A percentile compares a stretch with the other conserved stretches of the same genome.
Evolutionary conservation across 2,888 invertebrate genomes (phyloP).

Genomic region (Cylloceria caligata): DNA sequence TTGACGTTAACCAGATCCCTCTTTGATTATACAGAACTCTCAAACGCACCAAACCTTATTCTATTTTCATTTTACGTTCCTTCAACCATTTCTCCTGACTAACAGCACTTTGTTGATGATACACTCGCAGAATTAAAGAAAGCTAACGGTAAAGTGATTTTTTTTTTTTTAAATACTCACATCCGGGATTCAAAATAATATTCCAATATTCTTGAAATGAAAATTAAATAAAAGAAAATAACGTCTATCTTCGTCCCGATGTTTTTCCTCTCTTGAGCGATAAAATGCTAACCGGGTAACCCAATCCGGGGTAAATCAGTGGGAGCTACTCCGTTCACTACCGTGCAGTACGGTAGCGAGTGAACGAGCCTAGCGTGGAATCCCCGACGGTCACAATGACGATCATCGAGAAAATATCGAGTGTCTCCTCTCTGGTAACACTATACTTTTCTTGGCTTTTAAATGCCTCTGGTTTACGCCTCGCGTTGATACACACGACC

Average conservation of each 20-base stretch:
- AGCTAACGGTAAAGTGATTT: neutral
- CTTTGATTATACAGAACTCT: conserved; percentile 53
- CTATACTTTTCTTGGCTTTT: conserved; percentile 82
- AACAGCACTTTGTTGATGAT: neutral
- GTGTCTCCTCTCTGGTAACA: conserved; percentile 80
- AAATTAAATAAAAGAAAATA: neutral
- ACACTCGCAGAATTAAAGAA: conserved; percentile 3
- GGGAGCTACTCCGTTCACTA: conserved; percentile 61
- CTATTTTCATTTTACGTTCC: conserved; percentile 54
- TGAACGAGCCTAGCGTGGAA: conserved; percentile 41
- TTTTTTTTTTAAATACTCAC: neutral
- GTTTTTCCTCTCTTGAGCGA: conserved; percentile 33
- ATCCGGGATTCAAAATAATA: neutral
- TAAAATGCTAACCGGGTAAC: conserved; percentile 75
- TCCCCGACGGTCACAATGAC: conserved; percentile 77
- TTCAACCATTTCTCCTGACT: conserved; percentile 11
- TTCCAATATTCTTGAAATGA: neutral
- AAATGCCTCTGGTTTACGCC: conserved; percentile 77
- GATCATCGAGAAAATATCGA: conserved; percentile 84
- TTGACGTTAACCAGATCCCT: conserved; percentile 63
- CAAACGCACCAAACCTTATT: conserved; percentile 35
- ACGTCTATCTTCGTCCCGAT: too few species aligned
- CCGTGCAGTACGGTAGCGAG: conserved; percentile 71
- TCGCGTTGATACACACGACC: conserved; percentile 18
- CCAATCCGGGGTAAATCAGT: conserved; percentile 80